phyloP scores from a whole-genome alignment of 2,888 invertebrate species.

The Cyaniris semiargus region DNA sequence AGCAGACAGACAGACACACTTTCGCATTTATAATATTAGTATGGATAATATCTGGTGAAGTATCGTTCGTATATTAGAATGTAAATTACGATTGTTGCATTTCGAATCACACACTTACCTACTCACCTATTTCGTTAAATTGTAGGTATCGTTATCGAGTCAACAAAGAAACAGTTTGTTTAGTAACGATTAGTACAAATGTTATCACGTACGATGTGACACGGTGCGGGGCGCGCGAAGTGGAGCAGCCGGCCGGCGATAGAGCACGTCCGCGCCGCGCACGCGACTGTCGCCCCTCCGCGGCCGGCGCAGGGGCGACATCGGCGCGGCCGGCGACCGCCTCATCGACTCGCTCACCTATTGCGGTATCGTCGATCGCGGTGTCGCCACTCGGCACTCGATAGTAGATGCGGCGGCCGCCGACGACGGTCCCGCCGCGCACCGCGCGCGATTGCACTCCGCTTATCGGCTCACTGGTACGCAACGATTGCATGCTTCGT shows the following conservation, averaged over 20 bases:
- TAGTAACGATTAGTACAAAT: constrained; percentile 21
- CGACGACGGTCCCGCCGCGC: constrained; percentile 22
- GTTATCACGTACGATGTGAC: background rate
- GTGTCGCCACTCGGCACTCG: constrained; percentile 51
- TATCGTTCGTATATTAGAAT: background rate
- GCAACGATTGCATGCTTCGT: background rate
- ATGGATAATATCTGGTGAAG: background rate
- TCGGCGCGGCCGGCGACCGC: constrained; percentile 43
- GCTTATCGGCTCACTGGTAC: background rate
- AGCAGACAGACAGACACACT: too few species aligned
- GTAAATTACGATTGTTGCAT: background rate
- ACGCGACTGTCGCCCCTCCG: background rate
- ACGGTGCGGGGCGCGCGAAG: background rate
- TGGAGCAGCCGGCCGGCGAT: background rate
- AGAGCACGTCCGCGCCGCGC: background rate
- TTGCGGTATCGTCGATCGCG: constrained; percentile 52
- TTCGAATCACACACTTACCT: background rate
- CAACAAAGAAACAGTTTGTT: background rate
- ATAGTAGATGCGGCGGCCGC: constrained; percentile 32
- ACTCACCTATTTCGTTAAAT: constrained; percentile 6
- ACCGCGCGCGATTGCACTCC: background rate
- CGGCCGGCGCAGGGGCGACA: background rate
- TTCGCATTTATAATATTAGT: too few species aligned
- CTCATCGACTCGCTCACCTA: constrained; percentile 62
- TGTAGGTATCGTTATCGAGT: background rate